Percentiles rank a stretch among this genome's conserved stretches.
phyloP scores from a whole-genome alignment of 2,797 vertebrate species.

The Phataginus tetradactyla region DNA sequence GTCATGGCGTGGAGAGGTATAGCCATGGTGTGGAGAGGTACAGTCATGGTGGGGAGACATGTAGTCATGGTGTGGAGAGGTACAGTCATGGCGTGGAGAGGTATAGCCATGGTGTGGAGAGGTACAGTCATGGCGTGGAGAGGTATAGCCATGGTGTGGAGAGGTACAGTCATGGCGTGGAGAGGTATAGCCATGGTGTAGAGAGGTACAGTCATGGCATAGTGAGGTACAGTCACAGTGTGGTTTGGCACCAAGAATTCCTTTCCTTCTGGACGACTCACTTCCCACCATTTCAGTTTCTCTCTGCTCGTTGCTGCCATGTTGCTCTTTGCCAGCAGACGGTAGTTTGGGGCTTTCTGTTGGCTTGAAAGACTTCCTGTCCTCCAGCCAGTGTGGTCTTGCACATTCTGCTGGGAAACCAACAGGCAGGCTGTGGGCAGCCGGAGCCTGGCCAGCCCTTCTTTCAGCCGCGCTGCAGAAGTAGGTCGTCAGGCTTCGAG shows the following conservation, averaged over 20 bases:
- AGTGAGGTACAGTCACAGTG: neutral
- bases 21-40: too few relatives aligned
- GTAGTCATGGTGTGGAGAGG: too few relatives aligned
- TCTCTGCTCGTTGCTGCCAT: neutral
- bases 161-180: too few relatives aligned
- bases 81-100: too few relatives aligned
- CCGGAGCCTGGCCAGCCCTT: neutral
- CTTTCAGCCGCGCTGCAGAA: conserved; percentile 70
- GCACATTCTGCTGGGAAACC: neutral
- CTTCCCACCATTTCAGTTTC: neutral
- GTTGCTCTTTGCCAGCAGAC: conserved; percentile 18
- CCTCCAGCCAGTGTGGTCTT: neutral
- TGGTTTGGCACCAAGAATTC: neutral
- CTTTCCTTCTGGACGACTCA: neutral
- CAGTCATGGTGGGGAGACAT: too few relatives aligned
- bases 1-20: too few relatives aligned
- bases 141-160: too few relatives aligned
- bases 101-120: too few relatives aligned
- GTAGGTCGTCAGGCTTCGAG: conserved; percentile 51
- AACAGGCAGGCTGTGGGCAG: neutral
- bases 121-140: too few relatives aligned
- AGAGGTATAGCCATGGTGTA: too few relatives aligned
- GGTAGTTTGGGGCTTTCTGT: conserved; percentile 37
- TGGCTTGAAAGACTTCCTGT: conserved; percentile 50
- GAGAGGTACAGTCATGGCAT: too few relatives aligned